Percentiles rank a stretch among this genome's conserved stretches.
These are phyloP conservation scores for Camponotus fellah DNA, from an alignment of 2,888 invertebrate genomes.

Conservation along the genomic window DNA sequence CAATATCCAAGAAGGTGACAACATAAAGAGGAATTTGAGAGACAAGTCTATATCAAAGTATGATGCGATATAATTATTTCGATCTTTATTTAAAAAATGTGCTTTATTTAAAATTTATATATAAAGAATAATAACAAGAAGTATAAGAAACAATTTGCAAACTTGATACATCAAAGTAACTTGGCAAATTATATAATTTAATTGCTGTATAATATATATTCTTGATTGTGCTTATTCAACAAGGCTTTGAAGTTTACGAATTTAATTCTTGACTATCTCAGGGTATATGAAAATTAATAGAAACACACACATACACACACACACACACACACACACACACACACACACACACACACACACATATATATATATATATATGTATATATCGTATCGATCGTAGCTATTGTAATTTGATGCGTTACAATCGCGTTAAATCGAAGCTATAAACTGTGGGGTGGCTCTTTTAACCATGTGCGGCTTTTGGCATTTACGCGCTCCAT, in stretches of 20 bases:
- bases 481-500: conserved; percentile 54
- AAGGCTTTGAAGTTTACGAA: too few species aligned
- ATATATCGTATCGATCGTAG: not conserved
- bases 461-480: conserved; percentile 35
- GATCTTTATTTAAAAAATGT: not conserved
- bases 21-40: not conserved
- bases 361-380: not conserved
- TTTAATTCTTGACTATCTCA: too few species aligned
- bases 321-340: not conserved
- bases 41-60: not conserved
- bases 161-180: not conserved
- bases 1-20: not conserved
- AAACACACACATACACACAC: not conserved
- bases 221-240: too few species aligned
- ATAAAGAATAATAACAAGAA: too few species aligned
- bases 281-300: not conserved
- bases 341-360: not conserved
- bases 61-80: not conserved
- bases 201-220: not conserved
- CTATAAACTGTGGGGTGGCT: conserved; percentile 17
- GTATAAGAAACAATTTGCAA: not conserved
- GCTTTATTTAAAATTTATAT: conserved; percentile 7
- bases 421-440: conserved; percentile 23
- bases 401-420: conserved; percentile 24
- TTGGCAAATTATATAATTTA: not conserved